Conservation (phyloP, 1,140 invertebrate genomes). For the Pomacea maculata region DNA sequence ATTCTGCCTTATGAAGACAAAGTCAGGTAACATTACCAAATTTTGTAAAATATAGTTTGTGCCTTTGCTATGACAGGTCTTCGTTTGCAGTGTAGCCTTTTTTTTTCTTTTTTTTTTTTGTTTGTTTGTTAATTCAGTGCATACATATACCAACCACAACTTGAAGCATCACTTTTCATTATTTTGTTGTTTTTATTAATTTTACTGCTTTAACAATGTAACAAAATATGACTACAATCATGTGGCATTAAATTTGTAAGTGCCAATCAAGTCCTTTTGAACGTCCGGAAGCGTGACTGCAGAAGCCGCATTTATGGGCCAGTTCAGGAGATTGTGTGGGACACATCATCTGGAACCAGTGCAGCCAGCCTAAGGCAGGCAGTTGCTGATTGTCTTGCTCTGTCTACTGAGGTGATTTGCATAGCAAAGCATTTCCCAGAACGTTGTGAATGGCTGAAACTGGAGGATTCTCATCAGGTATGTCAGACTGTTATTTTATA, state of each 20-base stretch:
- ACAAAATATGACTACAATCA: neutral
- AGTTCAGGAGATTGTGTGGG: conserved; percentile 53
- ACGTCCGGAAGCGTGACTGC: neutral
- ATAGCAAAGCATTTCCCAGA: conserved; percentile 57
- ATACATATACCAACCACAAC: neutral
- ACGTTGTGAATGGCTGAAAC: conserved; percentile 50
- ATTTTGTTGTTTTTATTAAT: neutral
- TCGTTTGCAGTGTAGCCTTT: neutral
- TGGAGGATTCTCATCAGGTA: conserved; percentile 35
- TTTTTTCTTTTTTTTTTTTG: neutral
- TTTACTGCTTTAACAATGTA: neutral
- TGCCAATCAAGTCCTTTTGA: conserved; percentile 2
- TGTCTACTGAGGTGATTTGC: conserved; percentile 45
- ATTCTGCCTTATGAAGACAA: conserved; percentile 51
- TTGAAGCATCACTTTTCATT: too few relatives aligned
- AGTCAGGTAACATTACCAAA: conserved; percentile 41
- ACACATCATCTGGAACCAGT: conserved; percentile 40
- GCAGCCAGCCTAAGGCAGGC: conserved; percentile 39
- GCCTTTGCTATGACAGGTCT: neutral
- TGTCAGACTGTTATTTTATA: neutral
- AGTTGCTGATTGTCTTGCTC: conserved; percentile 37
- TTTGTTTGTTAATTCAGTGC: neutral
- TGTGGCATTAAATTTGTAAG: neutral
- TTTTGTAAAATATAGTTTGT: neutral
- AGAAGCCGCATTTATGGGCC: conserved; percentile 41